Evolutionary conservation across 1,140 invertebrate species (phyloP), one percentile per base, ranked within the genome.

Genomic region (Parapsyche elsis): DNA sequence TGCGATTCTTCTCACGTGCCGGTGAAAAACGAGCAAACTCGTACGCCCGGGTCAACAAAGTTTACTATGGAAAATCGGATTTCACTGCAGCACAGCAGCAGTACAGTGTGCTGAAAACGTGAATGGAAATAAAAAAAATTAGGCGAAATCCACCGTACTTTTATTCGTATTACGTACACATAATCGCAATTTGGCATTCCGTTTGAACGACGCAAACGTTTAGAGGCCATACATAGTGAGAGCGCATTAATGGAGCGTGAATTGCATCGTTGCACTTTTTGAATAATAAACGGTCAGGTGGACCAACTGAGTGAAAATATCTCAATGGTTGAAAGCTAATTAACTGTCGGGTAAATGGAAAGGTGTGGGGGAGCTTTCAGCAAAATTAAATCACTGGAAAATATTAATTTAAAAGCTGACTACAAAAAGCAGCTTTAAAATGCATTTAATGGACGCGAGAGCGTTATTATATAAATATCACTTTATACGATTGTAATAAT

Each of bases 241-340:
- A 23, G 24, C 19, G 19, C 71, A 49, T 30, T 46, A 74, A 74
- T 74, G 71, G 71, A 74, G 71, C 71, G 45, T 74, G 45, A 74
- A 74, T 49, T 74, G 71, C 71, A 74, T 44, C 23, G 45, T 46
- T 74, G 71, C 71, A 74, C 38, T 74, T 74, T 74, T 74, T 46
- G 45, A 74, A 74, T 74, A 74, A 46, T 45, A 74, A 74, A 74
- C 45, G 71, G 12, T 44, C 38, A 30, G 57, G 57, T 19, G 57
- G 9, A 19, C 9, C 16, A 61, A 19, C 57, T 5, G 0, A 9
- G 16, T 21, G 14, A 61, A 61, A 61, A 19, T 61, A 61, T 61
- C 21, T 19, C 57, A 19, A 21, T 16, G 16, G 21, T 9, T 9
- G 7, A 38, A 38, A 38, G 7, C 30, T 7, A 38, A 38, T 38